phyloP scores from a whole-genome alignment of 2,888 invertebrate genomes.

The Pachymerium ferrugineum region DNA sequence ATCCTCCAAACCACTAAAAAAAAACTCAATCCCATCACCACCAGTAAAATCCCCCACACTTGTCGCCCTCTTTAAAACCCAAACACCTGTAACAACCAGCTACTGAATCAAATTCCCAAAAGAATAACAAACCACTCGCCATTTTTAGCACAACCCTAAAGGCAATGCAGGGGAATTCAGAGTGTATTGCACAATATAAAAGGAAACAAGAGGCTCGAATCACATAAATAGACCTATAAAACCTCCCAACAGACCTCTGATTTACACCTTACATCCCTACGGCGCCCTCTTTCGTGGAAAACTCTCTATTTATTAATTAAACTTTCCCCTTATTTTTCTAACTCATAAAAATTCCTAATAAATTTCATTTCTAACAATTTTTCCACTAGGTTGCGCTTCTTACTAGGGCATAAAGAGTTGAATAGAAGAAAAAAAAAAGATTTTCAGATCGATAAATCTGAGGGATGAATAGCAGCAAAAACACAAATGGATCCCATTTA shows the following conservation, averaged over 20 bases:
- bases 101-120: background rate
- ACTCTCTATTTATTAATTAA: background rate
- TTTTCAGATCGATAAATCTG: background rate
- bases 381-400: background rate
- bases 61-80: too few relatives aligned
- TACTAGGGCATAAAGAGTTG: background rate
- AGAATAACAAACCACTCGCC: background rate
- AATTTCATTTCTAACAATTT: too few relatives aligned
- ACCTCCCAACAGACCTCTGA: too few relatives aligned
- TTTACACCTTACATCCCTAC: background rate
- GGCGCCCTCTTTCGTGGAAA: background rate
- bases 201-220: background rate
- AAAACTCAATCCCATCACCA: too few relatives aligned
- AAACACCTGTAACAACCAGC: too few relatives aligned
- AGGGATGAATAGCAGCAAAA: conserved; percentile 2
- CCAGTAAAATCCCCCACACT: too few relatives aligned
- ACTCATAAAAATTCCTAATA: background rate
- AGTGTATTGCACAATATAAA: too few relatives aligned
- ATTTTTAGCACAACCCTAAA: too few relatives aligned
- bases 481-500: background rate
- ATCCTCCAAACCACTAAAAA: too few relatives aligned
- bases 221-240: background rate
- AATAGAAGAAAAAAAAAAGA: background rate
- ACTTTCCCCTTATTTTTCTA: background rate
- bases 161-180: too few relatives aligned